Conservation (phyloP, 2,888 invertebrate genomes). For the Plagiodera versicolora region DNA sequence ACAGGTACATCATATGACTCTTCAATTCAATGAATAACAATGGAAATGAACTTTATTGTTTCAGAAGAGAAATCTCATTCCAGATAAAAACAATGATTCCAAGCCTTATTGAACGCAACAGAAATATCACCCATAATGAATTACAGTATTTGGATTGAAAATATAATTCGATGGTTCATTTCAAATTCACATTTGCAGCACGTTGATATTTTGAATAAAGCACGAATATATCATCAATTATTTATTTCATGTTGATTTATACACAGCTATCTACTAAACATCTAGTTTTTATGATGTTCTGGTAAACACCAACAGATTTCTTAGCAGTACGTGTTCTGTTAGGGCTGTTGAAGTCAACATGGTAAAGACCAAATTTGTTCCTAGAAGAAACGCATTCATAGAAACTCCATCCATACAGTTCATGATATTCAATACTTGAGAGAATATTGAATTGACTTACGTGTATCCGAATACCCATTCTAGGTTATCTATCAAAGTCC, state of each 20-base stretch:
- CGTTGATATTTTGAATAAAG: no score
- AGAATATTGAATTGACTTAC: background rate
- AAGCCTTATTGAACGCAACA: background rate
- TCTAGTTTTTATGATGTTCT: slow-evolving; percentile 15
- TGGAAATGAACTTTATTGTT: no score
- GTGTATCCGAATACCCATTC: slow-evolving; percentile 36
- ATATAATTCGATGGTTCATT: background rate
- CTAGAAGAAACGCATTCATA: slow-evolving; percentile 11
- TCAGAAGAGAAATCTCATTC: background rate
- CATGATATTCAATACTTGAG: no score
- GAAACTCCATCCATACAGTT: no score
- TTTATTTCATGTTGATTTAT: background rate
- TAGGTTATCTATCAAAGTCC: slow-evolving; percentile 40
- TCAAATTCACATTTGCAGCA: no score
- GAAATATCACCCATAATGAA: background rate
- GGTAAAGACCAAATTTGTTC: slow-evolving; percentile 64
- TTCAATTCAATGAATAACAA: no score
- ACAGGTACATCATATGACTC: slow-evolving; percentile 20
- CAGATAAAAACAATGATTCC: background rate
- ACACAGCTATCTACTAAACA: slow-evolving; percentile 19
- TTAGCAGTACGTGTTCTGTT: slow-evolving; percentile 64
- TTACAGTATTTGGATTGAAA: background rate
- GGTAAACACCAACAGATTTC: slow-evolving; percentile 54
- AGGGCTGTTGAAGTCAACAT: slow-evolving; percentile 65
- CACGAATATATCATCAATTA: no score